Percentiles rank a stretch among this genome's conserved stretches.
Conservation (phyloP, 64 coral and sea anemone genomes). For the Orbicella faveolata region DNA sequence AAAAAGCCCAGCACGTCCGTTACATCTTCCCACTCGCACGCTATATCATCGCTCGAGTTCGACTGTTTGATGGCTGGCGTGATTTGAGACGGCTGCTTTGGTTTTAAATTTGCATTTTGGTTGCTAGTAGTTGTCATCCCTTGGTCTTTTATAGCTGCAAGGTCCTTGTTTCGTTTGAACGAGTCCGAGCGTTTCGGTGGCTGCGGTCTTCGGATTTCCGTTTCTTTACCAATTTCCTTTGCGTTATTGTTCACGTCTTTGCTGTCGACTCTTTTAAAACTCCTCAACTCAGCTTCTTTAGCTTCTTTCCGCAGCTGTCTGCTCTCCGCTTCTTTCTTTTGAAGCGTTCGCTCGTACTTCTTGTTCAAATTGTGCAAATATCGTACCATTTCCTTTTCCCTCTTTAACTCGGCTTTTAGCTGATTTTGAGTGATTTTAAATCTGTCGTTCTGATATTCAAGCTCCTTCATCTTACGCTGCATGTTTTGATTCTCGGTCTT, state of each 20-base stretch:
- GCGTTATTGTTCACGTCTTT: slow-evolving; percentile 39
- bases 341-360: slow-evolving; percentile 91
- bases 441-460: slow-evolving; percentile 92
- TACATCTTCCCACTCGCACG: slow-evolving; percentile 89
- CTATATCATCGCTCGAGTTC: slow-evolving; percentile 70
- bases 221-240: not conserved
- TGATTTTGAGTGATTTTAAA: slow-evolving; percentile 92
- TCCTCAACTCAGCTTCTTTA: slow-evolving; percentile 61
- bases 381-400: slow-evolving; percentile 90
- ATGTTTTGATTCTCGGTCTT: slow-evolving; percentile 89
- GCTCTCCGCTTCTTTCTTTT: slow-evolving; percentile 86
- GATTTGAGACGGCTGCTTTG: slow-evolving; percentile 22
- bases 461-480: slow-evolving; percentile 84
- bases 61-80: slow-evolving; percentile 42
- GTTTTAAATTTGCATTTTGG: slow-evolving; percentile 30
- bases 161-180: slow-evolving; percentile 75
- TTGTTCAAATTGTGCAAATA: slow-evolving; percentile 81
- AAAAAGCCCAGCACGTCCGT: slow-evolving; percentile 90
- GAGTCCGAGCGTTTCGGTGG: slow-evolving; percentile 91
- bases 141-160: slow-evolving; percentile 44
- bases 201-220: slow-evolving; percentile 51
- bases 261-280: not conserved
- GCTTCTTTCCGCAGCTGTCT: slow-evolving; percentile 66
- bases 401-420: slow-evolving; percentile 75
- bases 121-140: not conserved